phyloP scores from a whole-genome alignment of 2,797 vertebrate species.

The Spondyliosoma cantharus region DNA sequence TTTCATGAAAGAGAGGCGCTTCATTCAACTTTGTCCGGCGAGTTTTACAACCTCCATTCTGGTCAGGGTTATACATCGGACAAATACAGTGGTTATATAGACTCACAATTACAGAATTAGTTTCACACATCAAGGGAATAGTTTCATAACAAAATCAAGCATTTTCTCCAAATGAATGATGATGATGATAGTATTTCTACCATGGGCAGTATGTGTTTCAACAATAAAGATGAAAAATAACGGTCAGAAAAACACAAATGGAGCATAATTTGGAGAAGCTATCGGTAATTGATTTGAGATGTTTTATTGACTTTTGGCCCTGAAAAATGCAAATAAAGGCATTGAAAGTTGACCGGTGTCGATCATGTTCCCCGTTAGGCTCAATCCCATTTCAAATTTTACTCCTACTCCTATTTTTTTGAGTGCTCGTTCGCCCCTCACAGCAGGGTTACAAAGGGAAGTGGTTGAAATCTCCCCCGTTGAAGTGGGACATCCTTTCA shows the following conservation, averaged over 20 bases:
- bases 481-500: too few species aligned
- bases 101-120: background rate
- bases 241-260: too few species aligned
- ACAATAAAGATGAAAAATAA: too few species aligned
- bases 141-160: background rate
- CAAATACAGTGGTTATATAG: background rate
- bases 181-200: too few species aligned
- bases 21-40: conserved; percentile 21
- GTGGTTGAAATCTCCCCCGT: too few species aligned
- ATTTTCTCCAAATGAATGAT: background rate
- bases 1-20: conserved; percentile 5
- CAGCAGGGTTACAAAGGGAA: too few species aligned
- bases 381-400: too few species aligned
- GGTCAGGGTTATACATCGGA: background rate
- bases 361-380: background rate
- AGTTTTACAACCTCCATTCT: background rate
- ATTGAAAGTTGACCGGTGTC: background rate
- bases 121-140: background rate
- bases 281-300: background rate
- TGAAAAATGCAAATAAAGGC: background rate
- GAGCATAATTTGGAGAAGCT: too few species aligned
- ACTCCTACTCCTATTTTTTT: too few species aligned
- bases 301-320: background rate
- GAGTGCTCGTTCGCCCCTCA: too few species aligned
- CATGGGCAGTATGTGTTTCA: too few species aligned